Conservation (phyloP, 2,888 invertebrate species). For the Spodoptera exigua region DNA sequence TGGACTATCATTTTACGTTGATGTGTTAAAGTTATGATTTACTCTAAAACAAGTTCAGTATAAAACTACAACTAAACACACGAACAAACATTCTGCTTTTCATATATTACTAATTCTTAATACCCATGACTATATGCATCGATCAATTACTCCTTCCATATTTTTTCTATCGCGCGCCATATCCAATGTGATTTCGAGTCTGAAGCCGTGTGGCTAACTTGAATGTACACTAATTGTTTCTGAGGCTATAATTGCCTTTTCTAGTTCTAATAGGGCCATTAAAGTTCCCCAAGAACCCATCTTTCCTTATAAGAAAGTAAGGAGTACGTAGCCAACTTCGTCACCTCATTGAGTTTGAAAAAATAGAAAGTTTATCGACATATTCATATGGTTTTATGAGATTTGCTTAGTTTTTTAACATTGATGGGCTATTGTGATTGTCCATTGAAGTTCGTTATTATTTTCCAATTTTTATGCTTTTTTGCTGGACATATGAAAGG, state of each 20-base stretch:
- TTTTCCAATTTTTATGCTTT: no score
- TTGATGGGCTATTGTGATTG: not conserved
- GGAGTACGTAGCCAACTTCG: constrained; percentile 42
- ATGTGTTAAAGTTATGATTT: no score
- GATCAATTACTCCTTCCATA: constrained; percentile 34
- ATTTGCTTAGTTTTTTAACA: constrained; percentile 20
- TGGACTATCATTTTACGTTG: no score
- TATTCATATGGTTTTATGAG: constrained; percentile 35
- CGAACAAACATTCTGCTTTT: not conserved
- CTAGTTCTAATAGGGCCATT: constrained; percentile 72
- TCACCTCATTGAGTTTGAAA: constrained; percentile 52
- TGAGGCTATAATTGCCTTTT: constrained; percentile 76
- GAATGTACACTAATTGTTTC: constrained; percentile 71
- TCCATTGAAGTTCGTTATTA: not conserved
- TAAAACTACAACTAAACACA: constrained; percentile 11
- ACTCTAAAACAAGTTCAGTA: not conserved
- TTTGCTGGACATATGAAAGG: no score
- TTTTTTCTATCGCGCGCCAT: constrained; percentile 40
- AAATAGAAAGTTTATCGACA: constrained; percentile 45
- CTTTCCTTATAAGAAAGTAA: constrained; percentile 52
- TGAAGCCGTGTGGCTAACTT: constrained; percentile 29
- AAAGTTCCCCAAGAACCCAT: constrained; percentile 57
- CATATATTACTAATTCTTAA: constrained; percentile 16
- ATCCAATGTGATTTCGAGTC: constrained; percentile 17
- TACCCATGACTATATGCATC: constrained; percentile 31